Base-by-base conservation (phyloP, 2,113 vertebrate genomes). In the Todiramphus chloris region DNA sequence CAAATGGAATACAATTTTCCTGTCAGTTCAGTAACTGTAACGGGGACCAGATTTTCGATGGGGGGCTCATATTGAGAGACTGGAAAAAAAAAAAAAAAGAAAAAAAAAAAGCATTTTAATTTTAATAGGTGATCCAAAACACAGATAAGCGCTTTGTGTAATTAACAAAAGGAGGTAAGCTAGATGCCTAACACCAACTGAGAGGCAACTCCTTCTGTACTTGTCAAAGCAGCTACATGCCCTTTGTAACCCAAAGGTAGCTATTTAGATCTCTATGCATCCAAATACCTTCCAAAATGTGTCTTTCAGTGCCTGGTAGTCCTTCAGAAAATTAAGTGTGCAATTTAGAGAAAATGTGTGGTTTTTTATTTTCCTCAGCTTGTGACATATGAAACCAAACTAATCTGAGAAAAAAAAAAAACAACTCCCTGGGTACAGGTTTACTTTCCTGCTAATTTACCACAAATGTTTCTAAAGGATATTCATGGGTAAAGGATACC, bases 131-230 rank as follows among this genome's bases (percentile, higher is more conserved):
- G 12, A 33, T 74, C 16, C 25, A 70, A 92, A 73, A 59, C 5
- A 19, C 10, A 76, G 20, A 59, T 28, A 69, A 85, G 79, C 1
- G 0, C 24, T 75, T 75, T 51, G 15, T 0, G 0, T 62, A 63
- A 88, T 55, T 77, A 77, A 86, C 4, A 69, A 31, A 86, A 90
- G 27, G 11, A 88, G 33, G 2, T 18, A 43, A 46, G 8, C 46
- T 50, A 55, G 31, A 44, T 59, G 33, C 16, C 27, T 74, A n/a
- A 16, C 5, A 60, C 8, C 76, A 85, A 59, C 11, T 46, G 68
- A 69, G 96, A 83, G 28, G 5, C 30, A 83, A 11, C 17, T 68
- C 19, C 18, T 70, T 50, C 35, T 20, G 4, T 30, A 62, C 11
- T 8, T 74, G 81, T 21, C 21, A 41, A 77, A 92, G 67, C 4